Evolutionary conservation across 37 sponge, comb jelly and placozoan genomes (phyloP).

Genomic region (Chondrosia reniformis): DNA sequence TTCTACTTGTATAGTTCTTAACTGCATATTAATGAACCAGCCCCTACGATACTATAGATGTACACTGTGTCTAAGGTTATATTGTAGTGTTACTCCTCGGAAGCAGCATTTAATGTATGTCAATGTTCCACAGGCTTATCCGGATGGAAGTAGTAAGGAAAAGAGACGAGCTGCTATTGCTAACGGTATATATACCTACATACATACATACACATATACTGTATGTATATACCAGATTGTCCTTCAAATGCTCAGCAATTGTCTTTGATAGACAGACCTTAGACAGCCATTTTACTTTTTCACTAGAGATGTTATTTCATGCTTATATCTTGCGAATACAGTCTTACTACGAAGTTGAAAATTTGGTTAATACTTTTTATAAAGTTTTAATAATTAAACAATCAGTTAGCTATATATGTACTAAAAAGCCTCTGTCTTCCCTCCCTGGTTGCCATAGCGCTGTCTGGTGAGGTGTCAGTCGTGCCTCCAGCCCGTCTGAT

Average conservation of each 20-base stretch:
- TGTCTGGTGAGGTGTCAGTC: conserved; percentile 95
- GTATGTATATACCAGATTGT: background rate
- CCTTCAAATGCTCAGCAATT: too few species aligned
- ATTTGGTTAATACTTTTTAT: too few species aligned
- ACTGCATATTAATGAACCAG: background rate
- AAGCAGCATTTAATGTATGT: background rate
- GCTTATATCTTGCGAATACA: too few species aligned
- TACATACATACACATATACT: background rate
- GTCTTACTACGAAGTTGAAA: too few species aligned
- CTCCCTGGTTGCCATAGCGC: conserved; percentile 34
- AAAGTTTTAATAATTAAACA: too few species aligned
- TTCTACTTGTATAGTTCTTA: too few species aligned
- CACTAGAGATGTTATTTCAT: too few species aligned
- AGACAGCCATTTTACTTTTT: too few species aligned
- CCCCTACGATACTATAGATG: background rate
- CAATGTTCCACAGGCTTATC: conserved; percentile 78
- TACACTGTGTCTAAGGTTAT: too few species aligned
- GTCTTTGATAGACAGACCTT: too few species aligned
- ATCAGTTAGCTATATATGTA: too few species aligned
- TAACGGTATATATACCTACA: conserved; percentile 39
- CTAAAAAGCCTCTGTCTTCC: background rate
- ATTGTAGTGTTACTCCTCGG: too few species aligned
- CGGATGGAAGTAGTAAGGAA: conserved; percentile 97
- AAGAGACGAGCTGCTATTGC: conserved; percentile 91
- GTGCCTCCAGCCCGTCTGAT: conserved; percentile 93